Base-by-base conservation (phyloP, 2,797 vertebrate genomes). In the Tinamus major region DNA sequence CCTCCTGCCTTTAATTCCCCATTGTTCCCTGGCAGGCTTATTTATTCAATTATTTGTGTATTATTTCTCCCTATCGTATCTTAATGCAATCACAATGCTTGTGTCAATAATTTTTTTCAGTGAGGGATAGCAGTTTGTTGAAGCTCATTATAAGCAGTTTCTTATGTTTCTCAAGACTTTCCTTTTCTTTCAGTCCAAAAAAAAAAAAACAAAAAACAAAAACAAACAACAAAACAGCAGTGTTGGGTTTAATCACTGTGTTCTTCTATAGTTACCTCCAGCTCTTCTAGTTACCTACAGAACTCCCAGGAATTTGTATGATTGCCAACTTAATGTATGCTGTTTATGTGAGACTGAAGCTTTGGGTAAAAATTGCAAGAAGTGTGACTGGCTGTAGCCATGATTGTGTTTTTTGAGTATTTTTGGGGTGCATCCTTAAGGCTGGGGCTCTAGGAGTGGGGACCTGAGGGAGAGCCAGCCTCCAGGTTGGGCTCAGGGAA, bases 321-420 rank as follows among this genome's bases (percentile, higher is more conserved):
- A n/a, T 86, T 63, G n/a, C 39, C 42, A 63, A 19, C 15, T 61
- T 19, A n/a, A 56, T 24, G 11, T 10, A 4, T 0, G 0, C 16
- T 6, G 56, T 49, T 42, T 51, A 44, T 19, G 41, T 70, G 42
- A 46, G 24, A n/a, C 0, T 1, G 31, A 48, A 85, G n/a, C 8
- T 1, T 2, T 31, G 14, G 20, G 64, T 58, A 70, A 65, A 58
- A 83, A 3, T 19, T 2, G 0, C 1, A 3, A 13, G 0, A 0
- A 48, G 31, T 89, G 27, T 0, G 3, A 7, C 13, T 76, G 27
- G 31, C 56, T n/a, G 13, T 27, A 18, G 15, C 58, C 7, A 0
- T 1, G 5, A 71, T 48, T 29, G 27, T 64, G 4, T 33, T 76
- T 78, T 79, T 44, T 31, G 44, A 69, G 33, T 55, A 7, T 26